A percentile compares a stretch with the other conserved stretches of the same genome.
Conservation (phyloP, 2,113 vertebrate species). For the Pangasianodon hypophthalmus region DNA sequence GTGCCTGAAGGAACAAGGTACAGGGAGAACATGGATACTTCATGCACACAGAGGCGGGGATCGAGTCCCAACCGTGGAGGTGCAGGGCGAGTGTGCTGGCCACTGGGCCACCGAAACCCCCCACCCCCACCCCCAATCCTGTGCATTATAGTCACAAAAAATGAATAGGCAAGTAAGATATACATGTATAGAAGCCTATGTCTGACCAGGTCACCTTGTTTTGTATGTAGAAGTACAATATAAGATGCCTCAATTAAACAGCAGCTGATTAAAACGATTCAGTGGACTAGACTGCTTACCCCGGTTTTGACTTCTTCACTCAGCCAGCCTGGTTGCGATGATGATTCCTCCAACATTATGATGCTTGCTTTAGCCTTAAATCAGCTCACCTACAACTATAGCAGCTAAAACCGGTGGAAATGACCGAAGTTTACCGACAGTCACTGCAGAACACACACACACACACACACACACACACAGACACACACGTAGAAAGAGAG, state of each 20-base stretch:
- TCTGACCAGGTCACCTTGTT: not conserved
- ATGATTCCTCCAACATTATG: conserved; percentile 62
- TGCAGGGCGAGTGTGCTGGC: too few species aligned
- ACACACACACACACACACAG: not conserved
- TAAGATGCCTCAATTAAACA: not conserved
- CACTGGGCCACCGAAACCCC: too few species aligned
- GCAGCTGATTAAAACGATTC: not conserved
- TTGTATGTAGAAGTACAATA: not conserved
- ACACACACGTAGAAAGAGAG: too few species aligned
- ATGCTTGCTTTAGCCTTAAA: not conserved
- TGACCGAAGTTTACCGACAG: not conserved
- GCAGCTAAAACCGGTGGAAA: not conserved
- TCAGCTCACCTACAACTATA: not conserved
- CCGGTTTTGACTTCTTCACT: conserved; percentile 74
- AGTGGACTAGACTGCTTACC: conserved; percentile 55
- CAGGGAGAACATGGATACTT: too few species aligned
- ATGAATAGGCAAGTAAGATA: not conserved
- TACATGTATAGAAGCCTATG: not conserved
- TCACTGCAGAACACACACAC: not conserved
- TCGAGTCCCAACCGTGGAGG: too few species aligned
- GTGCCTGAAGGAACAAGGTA: too few species aligned
- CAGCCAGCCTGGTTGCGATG: conserved; percentile 58
- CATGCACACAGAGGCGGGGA: too few species aligned
- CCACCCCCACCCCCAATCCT: too few species aligned
- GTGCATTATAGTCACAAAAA: not conserved